Percentiles rank a stretch among this genome's conserved stretches.
phyloP scores from a whole-genome alignment of 2,797 vertebrate genomes.

The Cryptoprocta ferox region DNA sequence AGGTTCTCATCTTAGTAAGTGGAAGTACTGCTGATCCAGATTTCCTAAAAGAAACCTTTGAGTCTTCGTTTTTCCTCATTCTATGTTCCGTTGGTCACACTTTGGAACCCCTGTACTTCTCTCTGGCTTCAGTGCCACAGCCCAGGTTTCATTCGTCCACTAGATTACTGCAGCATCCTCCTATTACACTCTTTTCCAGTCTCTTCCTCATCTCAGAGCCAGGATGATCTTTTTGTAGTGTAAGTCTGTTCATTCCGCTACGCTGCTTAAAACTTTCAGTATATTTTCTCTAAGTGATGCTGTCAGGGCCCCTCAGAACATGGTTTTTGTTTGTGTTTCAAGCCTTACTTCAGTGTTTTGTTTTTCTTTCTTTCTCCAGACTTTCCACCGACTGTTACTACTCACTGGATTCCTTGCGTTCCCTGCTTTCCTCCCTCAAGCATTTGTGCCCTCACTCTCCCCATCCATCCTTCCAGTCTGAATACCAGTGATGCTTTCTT shows the following conservation, averaged over 20 bases:
- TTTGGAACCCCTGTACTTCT: background rate
- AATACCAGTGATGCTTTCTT: background rate
- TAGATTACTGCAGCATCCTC: background rate
- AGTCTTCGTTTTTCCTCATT: background rate
- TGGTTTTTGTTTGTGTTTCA: background rate
- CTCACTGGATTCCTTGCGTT: background rate
- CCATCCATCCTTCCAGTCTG: background rate
- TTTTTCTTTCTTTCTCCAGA: background rate
- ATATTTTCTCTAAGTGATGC: background rate
- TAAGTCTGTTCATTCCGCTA: background rate
- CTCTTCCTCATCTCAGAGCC: background rate
- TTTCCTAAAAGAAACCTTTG: background rate
- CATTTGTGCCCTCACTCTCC: background rate
- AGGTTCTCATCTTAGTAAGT: background rate
- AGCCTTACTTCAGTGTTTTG: background rate
- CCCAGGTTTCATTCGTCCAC: background rate
- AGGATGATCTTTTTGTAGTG: background rate
- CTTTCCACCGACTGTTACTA: background rate
- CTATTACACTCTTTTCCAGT: background rate
- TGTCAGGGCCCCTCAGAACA: background rate
- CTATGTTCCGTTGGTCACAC: background rate
- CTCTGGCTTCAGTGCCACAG: background rate
- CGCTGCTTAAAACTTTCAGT: background rate
- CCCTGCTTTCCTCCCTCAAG: background rate
- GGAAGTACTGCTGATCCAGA: background rate